Percentiles rank a stretch among this genome's conserved stretches.
phyloP scores from a whole-genome alignment of 2,797 vertebrate species.

The Bryconaethiops microstoma region DNA sequence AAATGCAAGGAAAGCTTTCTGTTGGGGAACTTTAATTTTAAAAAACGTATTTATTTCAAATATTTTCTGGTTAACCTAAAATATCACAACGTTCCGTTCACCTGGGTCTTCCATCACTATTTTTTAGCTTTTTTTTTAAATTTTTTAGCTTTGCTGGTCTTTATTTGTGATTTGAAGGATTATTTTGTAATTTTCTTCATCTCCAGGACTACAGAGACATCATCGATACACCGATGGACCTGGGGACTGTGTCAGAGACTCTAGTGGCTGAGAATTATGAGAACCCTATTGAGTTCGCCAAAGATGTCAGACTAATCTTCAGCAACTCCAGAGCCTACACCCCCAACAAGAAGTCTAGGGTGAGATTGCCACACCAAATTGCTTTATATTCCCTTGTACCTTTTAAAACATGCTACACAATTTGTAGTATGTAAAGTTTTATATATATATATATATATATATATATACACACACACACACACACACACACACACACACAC shows the following conservation, averaged over 20 bases:
- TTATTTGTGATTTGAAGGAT: neutral
- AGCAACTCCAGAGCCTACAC: constrained; percentile 98
- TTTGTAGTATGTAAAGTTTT: no score
- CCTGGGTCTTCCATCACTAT: no score
- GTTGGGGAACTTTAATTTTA: no score
- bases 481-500: no score
- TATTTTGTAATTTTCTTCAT: neutral
- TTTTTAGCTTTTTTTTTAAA: no score
- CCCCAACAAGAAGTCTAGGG: constrained; percentile 98
- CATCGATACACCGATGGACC: constrained; percentile 97
- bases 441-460: no score
- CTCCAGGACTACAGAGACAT: constrained; percentile 91
- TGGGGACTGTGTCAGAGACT: constrained; percentile 92
- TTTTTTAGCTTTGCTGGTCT: no score
- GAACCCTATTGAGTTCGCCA: constrained; percentile 94
- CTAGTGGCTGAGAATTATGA: constrained; percentile 88
- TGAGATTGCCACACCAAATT: constrained; percentile 65
- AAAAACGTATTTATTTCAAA: no score
- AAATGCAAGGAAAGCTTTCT: no score
- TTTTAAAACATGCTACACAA: neutral
- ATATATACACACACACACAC: no score
- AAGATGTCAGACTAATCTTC: constrained; percentile 96
- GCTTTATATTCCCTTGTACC: neutral
- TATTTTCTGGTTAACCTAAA: no score
- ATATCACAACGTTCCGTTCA: no score